Evolutionary conservation across 1,140 invertebrate species (phyloP), one percentile per base, ranked within the genome.

Genomic region (Spodoptera litura): DNA sequence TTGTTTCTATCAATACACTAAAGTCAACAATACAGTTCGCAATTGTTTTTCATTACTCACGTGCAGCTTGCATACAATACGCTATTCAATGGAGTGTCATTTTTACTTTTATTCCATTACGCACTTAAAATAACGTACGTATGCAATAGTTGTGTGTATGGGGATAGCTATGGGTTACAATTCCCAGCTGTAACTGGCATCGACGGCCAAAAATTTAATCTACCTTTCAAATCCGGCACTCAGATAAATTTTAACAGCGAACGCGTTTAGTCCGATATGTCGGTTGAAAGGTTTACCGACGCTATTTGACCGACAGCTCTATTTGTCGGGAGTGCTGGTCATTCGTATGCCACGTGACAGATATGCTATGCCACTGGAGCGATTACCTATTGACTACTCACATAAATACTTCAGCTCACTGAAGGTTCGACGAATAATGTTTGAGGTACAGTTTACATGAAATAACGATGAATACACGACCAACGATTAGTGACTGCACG

Each of bases 251-350:
- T 78, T 70, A 53, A 73, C 77, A 62, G 44, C 68, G 27, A 51
- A 58, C 27, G 31, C 75, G 61, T 56, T 77, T 71, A 66, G 44
- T 74, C n/a, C 70, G 71, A 71, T 71, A 71, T 71, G 38, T 77
- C 27, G 66, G 66, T 55, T 78, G 59, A 79, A 79, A 68, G 71
- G 78, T 74, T 76, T 76, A 79, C 52, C 25, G 78, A 72, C 38
- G 59, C 62, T 64, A 74, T 75, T 80, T 75, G 27, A 80, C 56
- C 72, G 72, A 80, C 78, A 80, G 78, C 38, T 76, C 78, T 80
- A 80, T 80, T 80, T 80, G 72, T 80, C 78, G 44, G 72, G 72
- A 58, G 53, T 70, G 72, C 62, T 53, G 77, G 68, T 78, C 68
- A 78, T 72, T 72, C 31, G 68, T 55, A 78, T 72, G 59, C 44